Evolutionary conservation across 2,888 invertebrate genomes (phyloP), one percentile per base, ranked within the genome.

Genomic region (Gari tellinella): DNA sequence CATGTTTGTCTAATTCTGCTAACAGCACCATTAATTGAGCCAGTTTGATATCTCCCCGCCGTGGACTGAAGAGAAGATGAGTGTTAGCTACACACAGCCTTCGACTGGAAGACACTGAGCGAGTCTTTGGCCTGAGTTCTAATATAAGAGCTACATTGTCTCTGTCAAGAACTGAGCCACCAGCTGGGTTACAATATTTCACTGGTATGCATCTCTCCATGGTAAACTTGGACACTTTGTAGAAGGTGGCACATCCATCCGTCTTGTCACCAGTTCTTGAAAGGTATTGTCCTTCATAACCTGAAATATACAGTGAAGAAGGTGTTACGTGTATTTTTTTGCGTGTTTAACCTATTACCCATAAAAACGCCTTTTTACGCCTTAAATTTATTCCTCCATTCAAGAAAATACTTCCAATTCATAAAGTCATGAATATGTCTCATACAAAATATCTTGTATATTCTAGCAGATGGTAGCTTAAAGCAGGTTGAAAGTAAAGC

Each of bases 181-280:
- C 94, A 14, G 37, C 17, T 21, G 38, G 37, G 25, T 70, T 58
- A 82, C 92, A 93, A 87, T 94, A 95, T 92, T 97, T 96, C 49
- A 99, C 95, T 53, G 94, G 94, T 0, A 94, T 91, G 61, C 94
- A 93, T 48, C 95, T 94, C 4, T 95, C 87, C 62, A 97, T 90
- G 48, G 94, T 92, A 83, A 99, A 96, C 63, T 94, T 93, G 21
- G 94, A 92, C 10, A 92, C 90, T 83, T 95, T 95, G 91, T 95
- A 98, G 89, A 96, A 96, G 46, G 98, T 95, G 0, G 98, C 97
- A 91, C 98, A 97, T 0, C 99, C 99, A 92, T 99, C 99, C 12
- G 93, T 93, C 84, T 96, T 94, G 40, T 86, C 81, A 93, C 92
- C 86, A 15, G 97, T 97, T 87, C 97, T 94, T 91, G 96, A 95